These are phyloP conservation scores for Hoplodrina blanda DNA, from an alignment of 2,888 invertebrate genomes.

Conservation along the genomic window DNA sequence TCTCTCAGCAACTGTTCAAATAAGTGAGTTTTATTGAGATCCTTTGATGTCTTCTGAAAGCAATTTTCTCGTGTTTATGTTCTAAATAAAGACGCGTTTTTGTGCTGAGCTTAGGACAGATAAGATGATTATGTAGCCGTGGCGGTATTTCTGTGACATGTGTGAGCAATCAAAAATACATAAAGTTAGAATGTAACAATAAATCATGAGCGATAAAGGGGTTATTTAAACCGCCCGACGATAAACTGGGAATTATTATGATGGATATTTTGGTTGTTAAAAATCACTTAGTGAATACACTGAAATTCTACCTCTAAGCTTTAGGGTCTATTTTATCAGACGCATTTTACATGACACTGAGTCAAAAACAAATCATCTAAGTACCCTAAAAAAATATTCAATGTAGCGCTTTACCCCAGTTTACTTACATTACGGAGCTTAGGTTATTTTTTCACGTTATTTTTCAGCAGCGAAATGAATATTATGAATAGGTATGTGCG, in stretches of 20 bases:
- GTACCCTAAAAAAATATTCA: neutral
- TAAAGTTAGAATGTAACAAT: conserved; percentile 42
- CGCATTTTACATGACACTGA: conserved; percentile 2
- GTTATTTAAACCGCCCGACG: conserved; percentile 20
- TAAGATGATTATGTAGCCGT: conserved; percentile 47
- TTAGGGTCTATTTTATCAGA: neutral
- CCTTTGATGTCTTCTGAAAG: conserved; percentile 84
- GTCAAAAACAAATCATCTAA: neutral
- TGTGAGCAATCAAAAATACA: conserved; percentile 50
- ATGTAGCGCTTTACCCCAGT: neutral
- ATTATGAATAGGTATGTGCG: conserved; percentile 1
- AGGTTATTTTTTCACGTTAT: too few relatives aligned
- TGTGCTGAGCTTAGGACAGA: conserved; percentile 47
- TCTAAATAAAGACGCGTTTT: conserved; percentile 71
- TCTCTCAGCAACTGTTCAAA: conserved; percentile 77
- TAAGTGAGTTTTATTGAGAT: conserved; percentile 82
- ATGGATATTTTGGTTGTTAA: conserved; percentile 32
- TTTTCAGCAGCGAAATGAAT: neutral
- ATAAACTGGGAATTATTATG: conserved; percentile 33
- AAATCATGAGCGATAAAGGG: conserved; percentile 36
- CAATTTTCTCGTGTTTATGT: conserved; percentile 79
- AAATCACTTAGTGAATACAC: conserved; percentile 20
- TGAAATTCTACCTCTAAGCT: conserved; percentile 6
- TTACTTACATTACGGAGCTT: neutral
- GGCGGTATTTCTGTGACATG: conserved; percentile 41